Conservation (phyloP, 2,888 invertebrate species). For the Catocala nupta region DNA sequence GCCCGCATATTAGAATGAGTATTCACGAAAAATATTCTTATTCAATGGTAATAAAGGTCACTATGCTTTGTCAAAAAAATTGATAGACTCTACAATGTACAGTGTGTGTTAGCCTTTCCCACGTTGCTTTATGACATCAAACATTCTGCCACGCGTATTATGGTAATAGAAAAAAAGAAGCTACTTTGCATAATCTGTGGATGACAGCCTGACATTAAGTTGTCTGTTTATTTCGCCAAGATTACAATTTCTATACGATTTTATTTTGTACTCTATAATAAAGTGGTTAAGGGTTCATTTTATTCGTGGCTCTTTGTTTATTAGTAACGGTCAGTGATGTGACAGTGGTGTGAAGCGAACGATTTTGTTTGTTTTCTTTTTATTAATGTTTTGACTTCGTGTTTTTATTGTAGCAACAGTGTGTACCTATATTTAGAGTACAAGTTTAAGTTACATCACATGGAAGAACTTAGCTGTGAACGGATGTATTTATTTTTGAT, state of each 20-base stretch:
- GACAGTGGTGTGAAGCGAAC: slow-evolving; percentile 60
- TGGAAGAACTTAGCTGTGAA: neutral
- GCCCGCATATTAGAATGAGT: slow-evolving; percentile 56
- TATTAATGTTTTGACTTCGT: slow-evolving; percentile 39
- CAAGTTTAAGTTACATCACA: slow-evolving; percentile 9
- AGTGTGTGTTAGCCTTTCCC: slow-evolving; percentile 73
- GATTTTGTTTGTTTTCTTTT: slow-evolving; percentile 60
- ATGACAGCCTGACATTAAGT: slow-evolving; percentile 77
- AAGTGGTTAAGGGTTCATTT: slow-evolving; percentile 40
- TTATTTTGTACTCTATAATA: slow-evolving; percentile 30
- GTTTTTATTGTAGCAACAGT: slow-evolving; percentile 38
- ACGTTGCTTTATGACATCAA: slow-evolving; percentile 77
- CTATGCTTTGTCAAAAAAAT: slow-evolving; percentile 27
- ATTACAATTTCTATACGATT: slow-evolving; percentile 22
- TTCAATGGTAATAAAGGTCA: slow-evolving; percentile 26
- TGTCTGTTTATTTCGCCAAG: slow-evolving; percentile 65
- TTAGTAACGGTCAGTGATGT: slow-evolving; percentile 68
- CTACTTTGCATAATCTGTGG: slow-evolving; percentile 82
- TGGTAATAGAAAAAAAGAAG: slow-evolving; percentile 79
- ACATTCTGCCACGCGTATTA: slow-evolving; percentile 74
- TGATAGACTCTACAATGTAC: slow-evolving; percentile 37
- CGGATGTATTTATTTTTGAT: too few species aligned
- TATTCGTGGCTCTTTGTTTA: slow-evolving; percentile 31
- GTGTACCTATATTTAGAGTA: slow-evolving; percentile 25
- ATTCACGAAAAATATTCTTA: slow-evolving; percentile 21